Evolutionary conservation across 2,113 vertebrate species (phyloP).

Genomic region (Pholis gunnellus): DNA sequence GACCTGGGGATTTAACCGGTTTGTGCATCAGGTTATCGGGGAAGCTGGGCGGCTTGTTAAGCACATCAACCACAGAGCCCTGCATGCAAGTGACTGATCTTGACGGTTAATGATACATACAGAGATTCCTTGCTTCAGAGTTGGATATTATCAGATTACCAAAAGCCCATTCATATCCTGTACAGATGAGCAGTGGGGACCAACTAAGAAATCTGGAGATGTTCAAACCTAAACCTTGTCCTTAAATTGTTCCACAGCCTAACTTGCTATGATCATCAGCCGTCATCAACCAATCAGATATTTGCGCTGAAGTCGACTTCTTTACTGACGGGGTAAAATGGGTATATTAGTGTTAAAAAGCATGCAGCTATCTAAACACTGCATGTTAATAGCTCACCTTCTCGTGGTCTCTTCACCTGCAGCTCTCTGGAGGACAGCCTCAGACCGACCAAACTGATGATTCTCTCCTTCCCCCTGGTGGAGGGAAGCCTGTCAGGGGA

Average conservation of each 20-base stretch:
- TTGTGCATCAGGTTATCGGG: too few species aligned
- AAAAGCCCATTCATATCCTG: background rate
- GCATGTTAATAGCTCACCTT: conserved; percentile 76
- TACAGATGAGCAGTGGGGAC: background rate
- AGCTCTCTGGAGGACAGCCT: conserved; percentile 83
- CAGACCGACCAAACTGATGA: conserved; percentile 79
- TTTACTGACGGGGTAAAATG: too few species aligned
- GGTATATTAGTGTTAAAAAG: background rate
- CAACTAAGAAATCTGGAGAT: background rate
- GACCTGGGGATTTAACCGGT: too few species aligned
- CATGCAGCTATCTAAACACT: background rate
- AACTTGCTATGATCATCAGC: background rate
- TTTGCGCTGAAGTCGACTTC: background rate
- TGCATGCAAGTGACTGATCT: too few species aligned
- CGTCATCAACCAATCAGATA: background rate
- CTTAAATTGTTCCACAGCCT: background rate
- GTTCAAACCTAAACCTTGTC: too few species aligned
- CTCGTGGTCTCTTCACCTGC: conserved; percentile 86
- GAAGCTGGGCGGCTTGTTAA: too few species aligned
- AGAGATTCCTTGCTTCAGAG: background rate
- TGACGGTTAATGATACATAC: too few species aligned
- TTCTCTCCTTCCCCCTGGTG: conserved; percentile 85
- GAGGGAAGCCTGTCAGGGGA: conserved; percentile 72
- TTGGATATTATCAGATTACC: background rate
- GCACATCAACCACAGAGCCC: too few species aligned